Conservation (phyloP, 92 coral and sea anemone genomes). For the Siderastrea radians region DNA sequence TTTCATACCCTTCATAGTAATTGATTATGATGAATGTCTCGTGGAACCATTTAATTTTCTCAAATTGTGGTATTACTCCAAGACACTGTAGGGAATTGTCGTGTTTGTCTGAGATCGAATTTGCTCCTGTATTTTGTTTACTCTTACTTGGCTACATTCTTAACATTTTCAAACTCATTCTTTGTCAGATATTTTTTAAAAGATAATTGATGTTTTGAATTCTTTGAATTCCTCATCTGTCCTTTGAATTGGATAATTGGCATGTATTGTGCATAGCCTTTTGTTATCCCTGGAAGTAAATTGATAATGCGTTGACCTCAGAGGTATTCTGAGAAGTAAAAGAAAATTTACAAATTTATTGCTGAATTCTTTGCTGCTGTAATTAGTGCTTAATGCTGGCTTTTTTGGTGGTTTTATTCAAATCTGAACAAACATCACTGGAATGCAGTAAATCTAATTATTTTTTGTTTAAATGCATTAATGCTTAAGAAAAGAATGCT, state of each 20-base stretch:
- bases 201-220: slow-evolving; percentile 43
- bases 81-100: not conserved
- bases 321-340: not conserved
- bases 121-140: not conserved
- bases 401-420: slow-evolving; percentile 6
- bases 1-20: not conserved
- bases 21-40: not conserved
- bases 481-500: slow-evolving; percentile 26
- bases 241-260: slow-evolving; percentile 40
- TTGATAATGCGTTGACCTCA: not conserved
- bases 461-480: slow-evolving; percentile 1
- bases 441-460: slow-evolving; percentile 37
- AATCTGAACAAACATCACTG: slow-evolving; percentile 31
- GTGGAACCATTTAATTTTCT: not conserved
- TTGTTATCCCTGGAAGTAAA: not conserved
- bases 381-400: not conserved
- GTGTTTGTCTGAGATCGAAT: not conserved
- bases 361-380: not conserved
- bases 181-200: slow-evolving; percentile 24
- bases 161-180: slow-evolving; percentile 21
- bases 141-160: slow-evolving; percentile 10
- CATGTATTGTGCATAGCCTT: slow-evolving; percentile 27
- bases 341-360: not conserved
- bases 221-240: slow-evolving; percentile 41
- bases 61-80: not conserved